Conservation (phyloP, 2,888 invertebrate species). For the Mesochorus sp. region DNA sequence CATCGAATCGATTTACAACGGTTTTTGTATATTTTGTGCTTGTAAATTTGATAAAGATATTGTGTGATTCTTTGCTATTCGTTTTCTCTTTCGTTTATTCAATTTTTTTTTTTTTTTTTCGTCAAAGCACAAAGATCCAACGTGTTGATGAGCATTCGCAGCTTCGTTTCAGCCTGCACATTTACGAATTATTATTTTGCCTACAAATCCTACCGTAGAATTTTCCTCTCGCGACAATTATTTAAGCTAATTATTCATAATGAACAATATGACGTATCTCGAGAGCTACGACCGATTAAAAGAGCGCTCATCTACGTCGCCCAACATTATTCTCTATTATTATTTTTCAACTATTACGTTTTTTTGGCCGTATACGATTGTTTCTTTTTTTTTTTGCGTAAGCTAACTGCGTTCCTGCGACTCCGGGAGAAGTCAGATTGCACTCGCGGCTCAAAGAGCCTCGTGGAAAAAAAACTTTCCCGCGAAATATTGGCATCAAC, state of each 20-base stretch:
- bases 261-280: constrained; percentile 42
- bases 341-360: background rate
- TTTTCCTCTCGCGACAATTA: constrained; percentile 53
- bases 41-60: constrained; percentile 3
- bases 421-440: too few species aligned
- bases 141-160: constrained; percentile 17
- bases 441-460: too few species aligned
- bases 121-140: constrained; percentile 25
- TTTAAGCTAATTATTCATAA: constrained; percentile 64
- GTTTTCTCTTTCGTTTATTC: background rate
- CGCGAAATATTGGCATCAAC: too few species aligned
- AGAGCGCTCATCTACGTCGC: too few species aligned
- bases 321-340: too few species aligned
- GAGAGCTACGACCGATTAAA: too few species aligned
- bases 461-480: too few species aligned
- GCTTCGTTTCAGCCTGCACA: constrained; percentile 1
- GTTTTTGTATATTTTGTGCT: constrained; percentile 17
- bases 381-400: background rate
- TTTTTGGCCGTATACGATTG: background rate
- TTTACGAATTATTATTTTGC: background rate
- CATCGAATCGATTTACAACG: background rate
- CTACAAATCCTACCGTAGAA: constrained; percentile 19
- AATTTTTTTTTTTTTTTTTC: background rate
- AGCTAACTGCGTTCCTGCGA: background rate
- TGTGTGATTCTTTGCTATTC: background rate